Evolutionary conservation across 2,888 invertebrate genomes (phyloP).

Genomic region (Idaea aversata): DNA sequence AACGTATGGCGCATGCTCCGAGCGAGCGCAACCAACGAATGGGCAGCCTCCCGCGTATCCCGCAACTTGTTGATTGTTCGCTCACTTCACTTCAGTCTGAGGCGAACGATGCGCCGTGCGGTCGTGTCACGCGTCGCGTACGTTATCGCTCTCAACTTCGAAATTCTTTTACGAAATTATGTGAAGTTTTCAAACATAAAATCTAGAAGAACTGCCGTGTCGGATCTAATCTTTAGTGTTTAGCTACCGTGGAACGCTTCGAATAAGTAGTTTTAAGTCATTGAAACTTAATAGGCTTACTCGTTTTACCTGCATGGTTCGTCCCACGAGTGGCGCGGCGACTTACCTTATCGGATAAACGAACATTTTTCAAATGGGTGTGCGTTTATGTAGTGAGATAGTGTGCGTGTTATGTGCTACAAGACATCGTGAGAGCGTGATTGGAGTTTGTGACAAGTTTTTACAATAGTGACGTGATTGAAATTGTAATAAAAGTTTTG

Average conservation of each 20-base stretch:
- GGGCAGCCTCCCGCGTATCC: constrained; percentile 60
- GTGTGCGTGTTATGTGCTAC: constrained; percentile 74
- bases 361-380: constrained; percentile 79
- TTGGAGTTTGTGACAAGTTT: constrained; percentile 68
- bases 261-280: constrained; percentile 70
- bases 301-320: constrained; percentile 76
- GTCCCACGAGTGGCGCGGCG: constrained; percentile 75
- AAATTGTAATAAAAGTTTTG: constrained; percentile 56
- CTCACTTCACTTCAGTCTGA: constrained; percentile 73
- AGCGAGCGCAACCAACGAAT: constrained; percentile 59
- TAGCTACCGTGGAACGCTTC: constrained; percentile 53
- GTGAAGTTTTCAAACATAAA: constrained; percentile 72
- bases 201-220: constrained; percentile 56
- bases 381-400: constrained; percentile 73
- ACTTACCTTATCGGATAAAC: constrained; percentile 75
- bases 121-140: constrained; percentile 60
- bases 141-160: constrained; percentile 67
- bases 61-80: constrained; percentile 78
- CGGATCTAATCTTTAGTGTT: constrained; percentile 52
- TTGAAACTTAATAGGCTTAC: constrained; percentile 74
- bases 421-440: constrained; percentile 63
- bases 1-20: constrained; percentile 69
- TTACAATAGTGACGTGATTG: constrained; percentile 66
- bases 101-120: constrained; percentile 73
- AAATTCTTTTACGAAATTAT: constrained; percentile 75